Evolutionary conservation across 2,797 vertebrate species (phyloP).

Genomic region (Coreius guichenoti): DNA sequence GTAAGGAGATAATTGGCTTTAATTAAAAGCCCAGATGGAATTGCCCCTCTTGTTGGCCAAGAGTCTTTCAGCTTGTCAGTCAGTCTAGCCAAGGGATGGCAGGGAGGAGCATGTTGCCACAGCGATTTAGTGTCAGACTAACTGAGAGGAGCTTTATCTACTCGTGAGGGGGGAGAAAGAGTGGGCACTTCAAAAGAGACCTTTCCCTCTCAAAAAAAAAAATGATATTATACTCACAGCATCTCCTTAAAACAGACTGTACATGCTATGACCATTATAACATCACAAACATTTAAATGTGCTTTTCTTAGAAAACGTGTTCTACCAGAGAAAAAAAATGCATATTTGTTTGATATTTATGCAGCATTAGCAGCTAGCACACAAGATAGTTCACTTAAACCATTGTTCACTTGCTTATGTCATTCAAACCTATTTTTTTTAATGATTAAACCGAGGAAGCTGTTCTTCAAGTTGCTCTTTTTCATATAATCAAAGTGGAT

Average conservation of each 20-base stretch:
- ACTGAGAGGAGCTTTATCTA: slow-evolving; percentile 54
- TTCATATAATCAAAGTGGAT: not conserved
- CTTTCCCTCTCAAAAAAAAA: not conserved
- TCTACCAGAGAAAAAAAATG: not conserved
- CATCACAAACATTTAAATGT: not conserved
- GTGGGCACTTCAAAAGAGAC: not conserved
- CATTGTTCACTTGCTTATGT: not conserved
- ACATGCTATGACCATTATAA: not conserved
- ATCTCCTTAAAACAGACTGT: not conserved
- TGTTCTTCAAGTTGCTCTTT: not conserved
- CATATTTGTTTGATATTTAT: not conserved
- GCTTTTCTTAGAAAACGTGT: not conserved
- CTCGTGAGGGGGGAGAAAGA: slow-evolving; percentile 47
- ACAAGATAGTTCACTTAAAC: not conserved
- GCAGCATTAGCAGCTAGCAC: slow-evolving; percentile 11
- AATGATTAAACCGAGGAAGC: not conserved
- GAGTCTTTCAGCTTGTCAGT: slow-evolving; percentile 51
- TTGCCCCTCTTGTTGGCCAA: slow-evolving; percentile 54
- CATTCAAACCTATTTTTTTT: too few relatives aligned
- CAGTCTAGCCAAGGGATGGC: slow-evolving; percentile 58
- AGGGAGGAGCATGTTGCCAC: slow-evolving; percentile 30
- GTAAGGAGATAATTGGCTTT: slow-evolving; percentile 64
- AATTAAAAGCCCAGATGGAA: slow-evolving; percentile 70
- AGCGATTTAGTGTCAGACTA: slow-evolving; percentile 64
- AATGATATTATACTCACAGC: not conserved